Evolutionary conservation across 2,113 vertebrate genomes (phyloP).

Genomic region (Eudyptes chrysolophus): DNA sequence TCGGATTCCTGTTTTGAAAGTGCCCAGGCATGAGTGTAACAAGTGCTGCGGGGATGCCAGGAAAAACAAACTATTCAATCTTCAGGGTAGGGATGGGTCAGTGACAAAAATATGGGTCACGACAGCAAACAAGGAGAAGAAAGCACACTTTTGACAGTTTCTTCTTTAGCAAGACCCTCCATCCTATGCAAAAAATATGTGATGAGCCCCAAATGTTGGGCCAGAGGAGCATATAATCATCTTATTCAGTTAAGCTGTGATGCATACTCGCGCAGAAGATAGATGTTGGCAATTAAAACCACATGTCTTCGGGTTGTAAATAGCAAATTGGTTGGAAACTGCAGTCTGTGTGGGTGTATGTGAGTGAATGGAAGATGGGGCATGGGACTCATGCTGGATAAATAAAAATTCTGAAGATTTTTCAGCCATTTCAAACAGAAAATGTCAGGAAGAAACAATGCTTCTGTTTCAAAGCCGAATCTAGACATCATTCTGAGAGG

Average conservation of each 20-base stretch:
- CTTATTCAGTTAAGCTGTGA: not conserved
- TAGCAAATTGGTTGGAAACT: not conserved
- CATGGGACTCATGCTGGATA: accelerated
- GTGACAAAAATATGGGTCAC: not conserved
- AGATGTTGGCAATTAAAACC: not conserved
- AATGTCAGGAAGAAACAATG: not conserved
- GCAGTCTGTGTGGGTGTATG: not conserved
- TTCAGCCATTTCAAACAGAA: not conserved
- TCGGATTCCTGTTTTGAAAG: not conserved
- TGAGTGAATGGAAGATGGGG: not conserved
- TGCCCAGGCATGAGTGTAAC: too few species aligned
- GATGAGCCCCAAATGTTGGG: not conserved
- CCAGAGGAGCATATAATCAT: not conserved
- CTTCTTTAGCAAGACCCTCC: not conserved
- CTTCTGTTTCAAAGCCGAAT: not conserved
- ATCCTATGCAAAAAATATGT: not conserved
- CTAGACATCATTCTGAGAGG: not conserved
- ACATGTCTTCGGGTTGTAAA: not conserved
- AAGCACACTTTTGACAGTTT: not conserved
- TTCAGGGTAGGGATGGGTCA: not conserved
- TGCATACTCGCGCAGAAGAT: not conserved
- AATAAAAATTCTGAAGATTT: not conserved
- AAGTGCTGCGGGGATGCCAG: not conserved
- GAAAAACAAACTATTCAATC: not conserved
- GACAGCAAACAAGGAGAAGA: not conserved